Base-by-base conservation (phyloP, 2,797 vertebrate genomes). In the Pangasius sanitwongsei region DNA sequence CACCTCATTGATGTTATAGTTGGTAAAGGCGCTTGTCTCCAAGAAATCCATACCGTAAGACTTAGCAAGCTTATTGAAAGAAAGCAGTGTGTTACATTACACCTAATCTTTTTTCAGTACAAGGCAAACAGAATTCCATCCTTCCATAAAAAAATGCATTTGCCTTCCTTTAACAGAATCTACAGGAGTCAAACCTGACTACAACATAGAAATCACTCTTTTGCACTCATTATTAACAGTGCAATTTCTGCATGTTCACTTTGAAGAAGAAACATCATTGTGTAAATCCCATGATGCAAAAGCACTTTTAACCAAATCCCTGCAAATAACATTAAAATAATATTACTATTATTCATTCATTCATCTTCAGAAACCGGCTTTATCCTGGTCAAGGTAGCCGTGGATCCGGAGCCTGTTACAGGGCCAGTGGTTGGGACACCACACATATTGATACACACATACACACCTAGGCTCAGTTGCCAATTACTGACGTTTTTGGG, bases 1-100 rank as follows among this genome's bases (percentile, higher is more conserved):
- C 93, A 98, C 98, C 97, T 98, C 97, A 65, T 87, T 97, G 90
- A 98, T 97, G 92, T 98, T 98, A 91, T 93, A 94, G 93, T 96
- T 97, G 90, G 95, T 97, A 91, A 96, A 97, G 92, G 97, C 97
- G 85, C 97, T 99, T 93, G 97, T 97, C 95, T 99, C 97, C 83
- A 97, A 98, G 94, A 98, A 98, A 85, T 98, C 97, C 97, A 98
- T 97, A 90, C 97, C 97, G 3, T 97, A 98, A 91, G 96, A 96
- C 90, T 96, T 95, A 75, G 97, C 98, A 86, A 99, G 95, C 97
- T 99, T 94, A 8, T 87, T 93, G 41, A 92, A 23, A 75, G 25
- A 63, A 63, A 61, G 6, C 28, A 84, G 16, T 3, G 41, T 84
- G 41, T 84, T 61, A 83, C 4, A 41, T 15, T 63, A 63, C 18